Conservation (phyloP, 2,113 vertebrate genomes). For the Ivindomyrus marchei region DNA sequence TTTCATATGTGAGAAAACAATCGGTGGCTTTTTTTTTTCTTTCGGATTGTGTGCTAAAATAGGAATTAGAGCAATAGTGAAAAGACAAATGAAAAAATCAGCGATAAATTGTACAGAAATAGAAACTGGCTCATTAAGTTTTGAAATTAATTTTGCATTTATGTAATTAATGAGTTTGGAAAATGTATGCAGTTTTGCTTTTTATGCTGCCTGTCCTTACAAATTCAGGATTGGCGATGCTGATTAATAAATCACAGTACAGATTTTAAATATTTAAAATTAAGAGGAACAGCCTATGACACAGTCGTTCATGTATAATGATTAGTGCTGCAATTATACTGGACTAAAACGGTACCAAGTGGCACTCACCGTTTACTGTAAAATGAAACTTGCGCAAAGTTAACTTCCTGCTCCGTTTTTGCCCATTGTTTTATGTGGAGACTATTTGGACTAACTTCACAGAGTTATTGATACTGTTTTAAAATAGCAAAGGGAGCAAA, state of each 20-base stretch:
- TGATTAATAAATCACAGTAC: background rate
- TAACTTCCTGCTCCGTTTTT: background rate
- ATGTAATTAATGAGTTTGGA: background rate
- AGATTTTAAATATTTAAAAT: conserved; percentile 5
- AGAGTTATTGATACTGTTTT: background rate
- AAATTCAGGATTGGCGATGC: background rate
- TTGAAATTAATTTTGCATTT: background rate
- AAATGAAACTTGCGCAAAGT: background rate
- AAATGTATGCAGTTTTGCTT: background rate
- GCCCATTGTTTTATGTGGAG: background rate
- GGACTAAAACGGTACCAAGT: background rate
- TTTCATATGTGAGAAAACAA: background rate
- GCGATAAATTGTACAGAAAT: background rate
- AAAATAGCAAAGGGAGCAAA: background rate
- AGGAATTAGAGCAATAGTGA: background rate
- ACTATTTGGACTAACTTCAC: background rate
- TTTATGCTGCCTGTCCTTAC: background rate
- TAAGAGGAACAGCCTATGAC: background rate
- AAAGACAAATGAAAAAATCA: background rate
- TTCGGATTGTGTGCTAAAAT: background rate
- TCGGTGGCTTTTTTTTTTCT: background rate
- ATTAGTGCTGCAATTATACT: background rate
- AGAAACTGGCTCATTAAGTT: background rate
- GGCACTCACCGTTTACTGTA: background rate
- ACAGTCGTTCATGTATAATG: background rate